Percentiles rank a stretch among this genome's conserved stretches.
Conservation (phyloP, 1,140 invertebrate genomes). For the Zaprionus ghesquierei region DNA sequence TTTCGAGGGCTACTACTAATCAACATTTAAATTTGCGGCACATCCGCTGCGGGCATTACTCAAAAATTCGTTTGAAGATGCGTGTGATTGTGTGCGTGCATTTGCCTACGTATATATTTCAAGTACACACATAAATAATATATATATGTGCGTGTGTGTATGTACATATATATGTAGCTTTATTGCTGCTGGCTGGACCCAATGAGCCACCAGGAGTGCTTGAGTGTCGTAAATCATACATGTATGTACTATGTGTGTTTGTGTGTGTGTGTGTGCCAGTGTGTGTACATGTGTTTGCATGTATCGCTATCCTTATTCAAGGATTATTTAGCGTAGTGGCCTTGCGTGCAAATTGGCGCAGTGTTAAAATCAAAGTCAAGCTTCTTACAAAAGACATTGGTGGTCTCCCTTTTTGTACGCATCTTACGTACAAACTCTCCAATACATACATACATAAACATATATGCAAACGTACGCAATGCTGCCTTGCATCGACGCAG, state of each 20-base stretch:
- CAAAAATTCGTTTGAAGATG: conserved; percentile 27
- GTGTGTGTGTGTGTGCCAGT: not conserved
- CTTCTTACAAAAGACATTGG: conserved; percentile 33
- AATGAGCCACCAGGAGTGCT: not conserved
- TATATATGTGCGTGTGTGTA: not conserved
- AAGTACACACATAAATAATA: not conserved
- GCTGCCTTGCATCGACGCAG: conserved; percentile 25
- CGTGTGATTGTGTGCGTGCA: conserved; percentile 1
- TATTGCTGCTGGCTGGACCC: not conserved
- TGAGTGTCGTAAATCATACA: not conserved
- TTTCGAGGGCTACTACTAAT: conserved; percentile 39
- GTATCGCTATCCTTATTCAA: conserved; percentile 31
- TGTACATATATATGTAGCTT: not conserved
- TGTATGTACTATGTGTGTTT: not conserved
- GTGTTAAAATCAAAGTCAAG: conserved; percentile 18
- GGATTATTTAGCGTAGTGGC: conserved; percentile 37
- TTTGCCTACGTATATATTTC: not conserved
- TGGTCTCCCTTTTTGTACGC: not conserved
- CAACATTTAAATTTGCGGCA: conserved; percentile 53
- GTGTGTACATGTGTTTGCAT: not conserved
- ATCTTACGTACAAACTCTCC: not conserved
- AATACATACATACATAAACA: not conserved
- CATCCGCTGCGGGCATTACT: conserved; percentile 56
- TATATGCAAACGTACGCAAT: conserved; percentile 13
- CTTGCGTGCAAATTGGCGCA: conserved; percentile 37